Percentiles rank a stretch among this genome's conserved stretches.
Conservation (phyloP, 1,140 invertebrate genomes). For the Sycobia sp. region DNA sequence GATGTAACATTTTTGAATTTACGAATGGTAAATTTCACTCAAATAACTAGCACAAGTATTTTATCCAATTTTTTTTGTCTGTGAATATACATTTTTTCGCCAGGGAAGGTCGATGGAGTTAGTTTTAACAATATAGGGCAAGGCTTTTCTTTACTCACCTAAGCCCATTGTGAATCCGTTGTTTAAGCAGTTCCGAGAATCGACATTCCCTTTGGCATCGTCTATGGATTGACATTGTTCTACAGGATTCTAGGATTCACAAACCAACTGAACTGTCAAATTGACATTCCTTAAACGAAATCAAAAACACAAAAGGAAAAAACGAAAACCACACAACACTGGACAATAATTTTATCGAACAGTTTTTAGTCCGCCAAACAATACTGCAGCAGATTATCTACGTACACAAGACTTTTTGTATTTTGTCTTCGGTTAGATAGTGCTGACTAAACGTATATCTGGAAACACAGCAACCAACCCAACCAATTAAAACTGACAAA, state of each 20-base stretch:
- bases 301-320: slow-evolving; percentile 37
- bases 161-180: slow-evolving; percentile 57
- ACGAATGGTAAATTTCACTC: not conserved
- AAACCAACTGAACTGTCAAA: slow-evolving; percentile 55
- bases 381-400: slow-evolving; percentile 32
- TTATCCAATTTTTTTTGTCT: not conserved
- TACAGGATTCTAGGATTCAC: slow-evolving; percentile 57
- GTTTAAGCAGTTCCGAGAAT: slow-evolving; percentile 54
- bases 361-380: slow-evolving; percentile 48
- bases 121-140: slow-evolving; percentile 41
- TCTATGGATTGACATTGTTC: slow-evolving; percentile 57
- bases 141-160: slow-evolving; percentile 59
- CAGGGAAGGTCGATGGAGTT: slow-evolving; percentile 34
- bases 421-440: slow-evolving; percentile 30
- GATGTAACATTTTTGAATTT: not conserved
- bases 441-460: slow-evolving; percentile 60
- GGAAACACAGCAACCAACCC: slow-evolving; percentile 61
- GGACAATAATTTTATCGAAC: slow-evolving; percentile 51
- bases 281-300: slow-evolving; percentile 52
- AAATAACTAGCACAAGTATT: not conserved
- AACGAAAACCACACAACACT: slow-evolving; percentile 44
- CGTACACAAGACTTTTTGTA: slow-evolving; percentile 27
- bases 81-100: slow-evolving; percentile 15
- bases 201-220: slow-evolving; percentile 56
- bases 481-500: slow-evolving; percentile 53